These are phyloP conservation scores for Daktulosphaira vitifoliae DNA, from an alignment of 1,140 invertebrate genomes.

Conservation along the genomic window DNA sequence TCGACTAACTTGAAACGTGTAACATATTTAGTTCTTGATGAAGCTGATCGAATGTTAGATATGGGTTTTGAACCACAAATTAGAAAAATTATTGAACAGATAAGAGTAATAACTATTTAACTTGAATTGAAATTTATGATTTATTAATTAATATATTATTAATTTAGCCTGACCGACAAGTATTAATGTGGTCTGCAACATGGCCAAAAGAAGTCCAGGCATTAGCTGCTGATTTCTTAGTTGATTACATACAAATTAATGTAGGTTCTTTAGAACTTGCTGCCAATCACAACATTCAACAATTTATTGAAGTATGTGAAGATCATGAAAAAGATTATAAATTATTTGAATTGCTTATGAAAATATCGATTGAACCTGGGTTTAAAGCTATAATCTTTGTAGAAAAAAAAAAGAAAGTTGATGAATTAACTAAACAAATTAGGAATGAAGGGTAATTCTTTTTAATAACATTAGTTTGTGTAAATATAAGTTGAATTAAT, in stretches of 20 bases:
- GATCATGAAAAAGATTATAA: slow-evolving; percentile 71
- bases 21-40: slow-evolving; percentile 94
- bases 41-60: slow-evolving; percentile 80
- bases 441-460: slow-evolving; percentile 35
- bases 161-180: slow-evolving; percentile 65
- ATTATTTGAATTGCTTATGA: slow-evolving; percentile 24
- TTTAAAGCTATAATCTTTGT: slow-evolving; percentile 76
- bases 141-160: background rate
- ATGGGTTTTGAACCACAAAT: slow-evolving; percentile 99
- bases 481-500: background rate
- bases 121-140: background rate
- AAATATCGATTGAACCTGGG: slow-evolving; percentile 30
- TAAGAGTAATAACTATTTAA: slow-evolving; percentile 47
- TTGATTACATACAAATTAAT: slow-evolving; percentile 91
- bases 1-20: slow-evolving; percentile 76
- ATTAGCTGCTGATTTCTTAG: slow-evolving; percentile 90
- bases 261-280: slow-evolving; percentile 87
- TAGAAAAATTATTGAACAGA: slow-evolving; percentile 93
- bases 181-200: slow-evolving; percentile 96
- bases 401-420: slow-evolving; percentile 95
- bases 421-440: slow-evolving; percentile 84
- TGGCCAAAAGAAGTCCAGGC: slow-evolving; percentile 97
- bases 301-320: slow-evolving; percentile 91
- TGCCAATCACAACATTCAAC: slow-evolving; percentile 96
- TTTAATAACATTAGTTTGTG: too few species aligned